A percentile compares a stretch with the other conserved stretches of the same genome.
Conservation (phyloP, 2,797 vertebrate species). For the Melanotaenia trifasciata region DNA sequence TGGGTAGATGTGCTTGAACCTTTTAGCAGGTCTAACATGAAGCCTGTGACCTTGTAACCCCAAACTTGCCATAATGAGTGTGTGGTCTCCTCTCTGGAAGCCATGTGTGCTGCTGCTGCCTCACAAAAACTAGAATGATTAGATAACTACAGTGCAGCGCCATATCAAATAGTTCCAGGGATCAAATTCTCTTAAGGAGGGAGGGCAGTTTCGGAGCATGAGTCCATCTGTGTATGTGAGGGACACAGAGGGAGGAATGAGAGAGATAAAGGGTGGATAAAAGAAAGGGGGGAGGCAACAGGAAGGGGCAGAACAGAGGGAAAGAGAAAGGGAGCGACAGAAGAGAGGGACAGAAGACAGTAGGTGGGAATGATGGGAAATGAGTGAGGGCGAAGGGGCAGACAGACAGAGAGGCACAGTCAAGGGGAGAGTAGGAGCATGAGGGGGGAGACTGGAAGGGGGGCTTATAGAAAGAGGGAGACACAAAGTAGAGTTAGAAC, state of each 20-base stretch:
- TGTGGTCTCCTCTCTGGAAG: slow-evolving; percentile 42
- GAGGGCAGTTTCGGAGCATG: slow-evolving; percentile 44
- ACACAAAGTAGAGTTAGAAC: slow-evolving; percentile 79
- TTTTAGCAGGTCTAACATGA: slow-evolving; percentile 42
- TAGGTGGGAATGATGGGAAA: slow-evolving; percentile 84
- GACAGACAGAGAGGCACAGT: slow-evolving; percentile 84
- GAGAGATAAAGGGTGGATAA: slow-evolving; percentile 73
- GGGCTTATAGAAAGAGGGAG: slow-evolving; percentile 74
- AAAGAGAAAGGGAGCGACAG: slow-evolving; percentile 68
- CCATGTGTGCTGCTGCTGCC: slow-evolving; percentile 63
- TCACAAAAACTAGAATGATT: slow-evolving; percentile 52
- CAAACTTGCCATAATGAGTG: slow-evolving; percentile 38
- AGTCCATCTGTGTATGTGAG: slow-evolving; percentile 72
- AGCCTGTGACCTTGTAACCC: slow-evolving; percentile 48
- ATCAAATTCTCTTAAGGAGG: slow-evolving; percentile 76
- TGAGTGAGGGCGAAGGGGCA: slow-evolving; percentile 81
- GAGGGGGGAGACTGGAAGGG: slow-evolving; percentile 56
- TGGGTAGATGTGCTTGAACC: slow-evolving; percentile 17
- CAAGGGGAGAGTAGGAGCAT: slow-evolving; percentile 76
- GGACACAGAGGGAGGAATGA: slow-evolving; percentile 70
- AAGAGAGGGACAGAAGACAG: slow-evolving; percentile 78
- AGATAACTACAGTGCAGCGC: slow-evolving; percentile 74
- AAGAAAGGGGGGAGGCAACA: slow-evolving; percentile 42
- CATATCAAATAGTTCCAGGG: slow-evolving; percentile 78
- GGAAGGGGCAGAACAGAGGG: slow-evolving; percentile 69